Conservation (phyloP, 2,888 invertebrate species). For the Prosapia bicincta region DNA sequence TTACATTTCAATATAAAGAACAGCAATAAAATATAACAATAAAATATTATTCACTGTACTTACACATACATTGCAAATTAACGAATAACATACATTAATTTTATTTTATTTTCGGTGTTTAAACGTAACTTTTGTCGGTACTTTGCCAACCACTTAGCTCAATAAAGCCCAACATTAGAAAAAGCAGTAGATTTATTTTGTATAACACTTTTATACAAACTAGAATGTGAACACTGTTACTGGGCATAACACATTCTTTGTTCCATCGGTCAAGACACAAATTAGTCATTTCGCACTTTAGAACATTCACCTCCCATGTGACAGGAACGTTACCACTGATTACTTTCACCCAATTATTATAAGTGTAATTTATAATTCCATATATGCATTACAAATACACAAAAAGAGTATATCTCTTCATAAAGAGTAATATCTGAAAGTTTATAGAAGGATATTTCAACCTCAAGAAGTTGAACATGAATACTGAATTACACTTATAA, state of each 20-base stretch:
- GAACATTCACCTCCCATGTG: neutral
- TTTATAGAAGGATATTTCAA: neutral
- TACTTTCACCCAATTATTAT: neutral
- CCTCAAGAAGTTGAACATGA: neutral
- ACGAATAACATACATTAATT: neutral
- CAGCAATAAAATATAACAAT: slow-evolving; percentile 19
- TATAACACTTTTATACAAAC: neutral
- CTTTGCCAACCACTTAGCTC: neutral
- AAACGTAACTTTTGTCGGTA: neutral
- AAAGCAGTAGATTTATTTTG: neutral
- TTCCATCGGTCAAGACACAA: neutral
- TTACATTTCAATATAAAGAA: slow-evolving; percentile 10
- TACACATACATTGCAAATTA: slow-evolving; percentile 23
- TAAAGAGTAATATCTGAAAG: neutral
- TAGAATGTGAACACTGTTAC: neutral
- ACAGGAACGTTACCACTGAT: neutral
- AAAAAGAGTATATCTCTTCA: neutral
- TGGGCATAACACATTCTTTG: neutral
- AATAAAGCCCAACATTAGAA: neutral
- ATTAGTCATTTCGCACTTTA: neutral
- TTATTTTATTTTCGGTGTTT: neutral
- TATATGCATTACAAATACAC: neutral
- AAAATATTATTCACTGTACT: slow-evolving; percentile 21
- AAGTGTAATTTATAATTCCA: neutral
- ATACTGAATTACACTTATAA: neutral